phyloP scores from a whole-genome alignment of 35 echinoderm and acorn worm species.

The Amphiura filiformis region DNA sequence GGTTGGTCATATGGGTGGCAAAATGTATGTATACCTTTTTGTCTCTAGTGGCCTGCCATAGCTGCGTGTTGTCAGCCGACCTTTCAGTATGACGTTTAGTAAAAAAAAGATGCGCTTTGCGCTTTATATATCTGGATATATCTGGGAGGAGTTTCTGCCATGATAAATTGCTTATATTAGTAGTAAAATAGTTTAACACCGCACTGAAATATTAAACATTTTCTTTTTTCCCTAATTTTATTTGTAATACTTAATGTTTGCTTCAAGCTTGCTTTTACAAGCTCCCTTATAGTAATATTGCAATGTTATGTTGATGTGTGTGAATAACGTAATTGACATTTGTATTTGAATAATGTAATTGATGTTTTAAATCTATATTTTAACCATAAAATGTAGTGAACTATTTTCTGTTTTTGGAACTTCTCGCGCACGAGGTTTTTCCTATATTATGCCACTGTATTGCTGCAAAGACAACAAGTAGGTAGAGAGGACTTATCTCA shows the following conservation, averaged over 20 bases:
- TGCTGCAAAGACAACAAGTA: conserved; percentile 1
- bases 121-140: not conserved
- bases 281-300: not conserved
- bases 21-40: no score
- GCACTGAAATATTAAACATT: not conserved
- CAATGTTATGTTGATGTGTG: not conserved
- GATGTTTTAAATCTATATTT: not conserved
- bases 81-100: no score
- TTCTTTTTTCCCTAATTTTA: not conserved
- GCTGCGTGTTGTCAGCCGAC: no score
- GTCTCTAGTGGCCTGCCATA: no score
- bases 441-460: not conserved
- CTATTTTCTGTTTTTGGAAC: not conserved
- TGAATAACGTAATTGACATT: not conserved
- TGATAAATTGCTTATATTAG: not conserved
- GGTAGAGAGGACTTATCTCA: not conserved
- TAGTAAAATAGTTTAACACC: not conserved
- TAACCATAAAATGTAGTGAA: not conserved
- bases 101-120: not conserved
- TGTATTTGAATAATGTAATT: not conserved
- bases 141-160: not conserved
- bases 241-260: not conserved
- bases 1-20: no score
- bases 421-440: not conserved
- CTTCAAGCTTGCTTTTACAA: not conserved